Evolutionary conservation across 2,797 vertebrate species (phyloP), one percentile per base, ranked within the genome.

Genomic region (Micromesistius poutassou): DNA sequence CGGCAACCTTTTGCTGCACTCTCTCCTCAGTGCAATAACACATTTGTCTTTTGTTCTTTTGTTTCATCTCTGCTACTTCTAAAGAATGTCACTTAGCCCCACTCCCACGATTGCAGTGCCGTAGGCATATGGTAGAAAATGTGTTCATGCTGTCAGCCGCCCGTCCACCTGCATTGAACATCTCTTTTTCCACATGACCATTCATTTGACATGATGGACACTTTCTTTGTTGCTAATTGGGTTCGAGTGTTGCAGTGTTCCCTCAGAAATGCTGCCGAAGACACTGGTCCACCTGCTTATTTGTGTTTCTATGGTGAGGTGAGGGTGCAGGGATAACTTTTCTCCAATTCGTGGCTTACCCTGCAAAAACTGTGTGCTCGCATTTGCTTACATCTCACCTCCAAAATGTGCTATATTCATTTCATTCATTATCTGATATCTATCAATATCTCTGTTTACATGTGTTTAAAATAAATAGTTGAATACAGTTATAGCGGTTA

Each of bases 131-230:
- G 83, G 88, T 84, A 75, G 80, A 89, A 79, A 83, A 83, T 93
- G 92, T 92, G 86, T 88, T 90, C 90, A 83, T 12, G 70, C 88
- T 83, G 82, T 88, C 89, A 88, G 88, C 85, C 91, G 89, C 79
- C 82, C 90, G 77, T 3, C 73, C 50, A 71, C 84, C 89, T 81
- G 82, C 91, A 93, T 93, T 89, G 93, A 94, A 93, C 86, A 81
- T 76, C 72, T 84, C 81, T 68, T 86, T 86, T 90, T 90, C 92
- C 86, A 75, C 28, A 40, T 10, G 75, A 30, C 73, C 78, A 86
- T 87, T 84, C 89, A 78, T 82, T 81, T 84, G 87, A 84, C 86
- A 82, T 91, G 91, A 90, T 82, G 82, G 81, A 62, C 30, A 19
- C 80, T 74, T 81, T 89, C 73, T 76, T 80, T 86, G 76, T 83